A percentile compares a stretch with the other conserved stretches of the same genome.
Evolutionary conservation across 2,888 invertebrate species (phyloP).

Genomic region (Galeruca laticollis): DNA sequence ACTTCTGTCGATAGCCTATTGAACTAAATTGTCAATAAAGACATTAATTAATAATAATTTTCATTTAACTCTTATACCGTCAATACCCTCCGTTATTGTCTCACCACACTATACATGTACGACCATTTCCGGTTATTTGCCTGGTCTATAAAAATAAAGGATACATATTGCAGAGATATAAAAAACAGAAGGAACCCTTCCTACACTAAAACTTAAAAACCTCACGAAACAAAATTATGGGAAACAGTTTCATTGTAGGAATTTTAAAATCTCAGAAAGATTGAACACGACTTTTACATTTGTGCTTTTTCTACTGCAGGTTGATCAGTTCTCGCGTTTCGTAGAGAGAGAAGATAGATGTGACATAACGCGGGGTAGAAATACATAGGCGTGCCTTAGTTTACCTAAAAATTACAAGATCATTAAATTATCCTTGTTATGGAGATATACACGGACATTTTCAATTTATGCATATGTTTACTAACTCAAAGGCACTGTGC

Average conservation of each 20-base stretch:
- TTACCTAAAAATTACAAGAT: too few species aligned
- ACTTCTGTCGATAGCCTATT: too few species aligned
- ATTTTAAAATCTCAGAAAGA: slow-evolving; percentile 65
- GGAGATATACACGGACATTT: too few species aligned
- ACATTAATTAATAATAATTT: too few species aligned
- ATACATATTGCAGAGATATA: not conserved
- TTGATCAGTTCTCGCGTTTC: slow-evolving; percentile 57
- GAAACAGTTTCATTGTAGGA: slow-evolving; percentile 52
- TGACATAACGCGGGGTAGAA: slow-evolving; percentile 47
- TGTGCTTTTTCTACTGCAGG: slow-evolving; percentile 60
- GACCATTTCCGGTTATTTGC: not conserved
- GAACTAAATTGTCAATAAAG: too few species aligned
- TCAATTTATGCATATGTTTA: too few species aligned
- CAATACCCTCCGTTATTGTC: too few species aligned
- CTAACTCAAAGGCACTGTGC: too few species aligned
- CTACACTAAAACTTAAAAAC: slow-evolving; percentile 25
- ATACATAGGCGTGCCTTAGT: slow-evolving; percentile 20
- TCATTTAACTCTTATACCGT: too few species aligned
- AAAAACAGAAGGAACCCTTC: slow-evolving; percentile 5
- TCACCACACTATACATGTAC: too few species aligned
- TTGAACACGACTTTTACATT: slow-evolving; percentile 68
- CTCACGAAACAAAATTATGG: slow-evolving; percentile 25
- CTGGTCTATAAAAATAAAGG: not conserved
- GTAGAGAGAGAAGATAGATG: slow-evolving; percentile 46
- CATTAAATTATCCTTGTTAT: too few species aligned